Evolutionary conservation across 2,888 invertebrate genomes (phyloP).

Genomic region (Aphrophora alni): DNA sequence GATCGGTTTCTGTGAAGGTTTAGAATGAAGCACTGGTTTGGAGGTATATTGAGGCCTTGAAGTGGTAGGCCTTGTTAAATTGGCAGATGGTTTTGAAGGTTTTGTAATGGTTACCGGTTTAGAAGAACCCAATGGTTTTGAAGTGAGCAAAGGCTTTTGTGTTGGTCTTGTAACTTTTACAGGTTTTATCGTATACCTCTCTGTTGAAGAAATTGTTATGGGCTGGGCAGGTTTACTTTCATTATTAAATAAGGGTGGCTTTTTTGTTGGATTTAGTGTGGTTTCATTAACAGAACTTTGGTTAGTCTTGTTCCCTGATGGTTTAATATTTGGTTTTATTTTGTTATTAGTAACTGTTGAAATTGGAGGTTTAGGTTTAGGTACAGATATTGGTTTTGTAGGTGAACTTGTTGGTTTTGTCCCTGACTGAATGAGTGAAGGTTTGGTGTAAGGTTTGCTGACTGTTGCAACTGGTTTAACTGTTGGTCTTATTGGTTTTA

Average conservation of each 20-base stretch:
- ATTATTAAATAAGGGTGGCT: neutral
- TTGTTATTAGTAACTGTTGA: neutral
- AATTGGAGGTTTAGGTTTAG: conserved; percentile 25
- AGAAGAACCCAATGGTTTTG: neutral
- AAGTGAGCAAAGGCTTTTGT: neutral
- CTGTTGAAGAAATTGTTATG: neutral
- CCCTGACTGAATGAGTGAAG: neutral
- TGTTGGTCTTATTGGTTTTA: conserved; percentile 9
- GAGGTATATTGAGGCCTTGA: neutral
- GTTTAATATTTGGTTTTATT: conserved; percentile 3
- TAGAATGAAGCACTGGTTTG: neutral
- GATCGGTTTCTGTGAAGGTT: neutral
- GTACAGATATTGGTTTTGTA: neutral
- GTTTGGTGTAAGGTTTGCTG: neutral
- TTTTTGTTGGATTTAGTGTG: neutral
- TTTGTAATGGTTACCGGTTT: neutral
- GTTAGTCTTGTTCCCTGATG: neutral
- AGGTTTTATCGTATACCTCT: neutral
- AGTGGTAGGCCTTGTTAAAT: neutral
- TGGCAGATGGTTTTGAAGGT: neutral
- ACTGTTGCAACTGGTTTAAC: neutral
- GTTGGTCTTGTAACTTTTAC: neutral
- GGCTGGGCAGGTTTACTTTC: neutral
- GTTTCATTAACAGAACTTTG: neutral
- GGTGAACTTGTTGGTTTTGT: neutral